A percentile compares a stretch with the other conserved stretches of the same genome.
Evolutionary conservation across 2,888 invertebrate species (phyloP).

Genomic region (Microplitis manilae): DNA sequence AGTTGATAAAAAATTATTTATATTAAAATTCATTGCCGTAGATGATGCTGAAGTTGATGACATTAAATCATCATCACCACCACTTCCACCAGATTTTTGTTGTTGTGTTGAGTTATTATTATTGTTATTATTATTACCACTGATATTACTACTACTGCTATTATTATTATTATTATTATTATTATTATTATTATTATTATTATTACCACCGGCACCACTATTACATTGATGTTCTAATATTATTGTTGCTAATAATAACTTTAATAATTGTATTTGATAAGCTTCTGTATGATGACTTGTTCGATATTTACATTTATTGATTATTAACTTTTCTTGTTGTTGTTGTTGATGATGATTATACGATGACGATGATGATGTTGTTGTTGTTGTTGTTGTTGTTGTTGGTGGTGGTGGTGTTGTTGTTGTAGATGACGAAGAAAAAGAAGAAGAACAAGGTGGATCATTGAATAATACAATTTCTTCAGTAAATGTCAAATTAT

Average conservation of each 20-base stretch:
- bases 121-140: conserved; percentile 80
- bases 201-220: conserved; percentile 57
- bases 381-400: background rate
- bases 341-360: too few species aligned
- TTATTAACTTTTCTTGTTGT: conserved; percentile 18
- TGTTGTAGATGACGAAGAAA: conserved; percentile 11
- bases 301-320: conserved; percentile 74
- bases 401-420: background rate
- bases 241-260: conserved; percentile 77
- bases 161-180: conserved; percentile 68
- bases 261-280: conserved; percentile 79
- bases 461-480: conserved; percentile 84
- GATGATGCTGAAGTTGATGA: conserved; percentile 25
- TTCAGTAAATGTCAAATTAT: conserved; percentile 79
- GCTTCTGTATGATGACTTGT: conserved; percentile 79
- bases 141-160: conserved; percentile 60
- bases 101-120: conserved; percentile 75
- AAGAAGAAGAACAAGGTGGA: conserved; percentile 63
- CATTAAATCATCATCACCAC: conserved; percentile 46
- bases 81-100: conserved; percentile 71
- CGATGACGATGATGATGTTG: background rate
- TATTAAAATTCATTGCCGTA: conserved; percentile 45
- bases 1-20: conserved; percentile 56
- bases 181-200: conserved; percentile 39
- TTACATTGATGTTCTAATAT: conserved; percentile 83